Base-by-base conservation (phyloP, 2,888 invertebrate species). In the Cantharis rustica region DNA sequence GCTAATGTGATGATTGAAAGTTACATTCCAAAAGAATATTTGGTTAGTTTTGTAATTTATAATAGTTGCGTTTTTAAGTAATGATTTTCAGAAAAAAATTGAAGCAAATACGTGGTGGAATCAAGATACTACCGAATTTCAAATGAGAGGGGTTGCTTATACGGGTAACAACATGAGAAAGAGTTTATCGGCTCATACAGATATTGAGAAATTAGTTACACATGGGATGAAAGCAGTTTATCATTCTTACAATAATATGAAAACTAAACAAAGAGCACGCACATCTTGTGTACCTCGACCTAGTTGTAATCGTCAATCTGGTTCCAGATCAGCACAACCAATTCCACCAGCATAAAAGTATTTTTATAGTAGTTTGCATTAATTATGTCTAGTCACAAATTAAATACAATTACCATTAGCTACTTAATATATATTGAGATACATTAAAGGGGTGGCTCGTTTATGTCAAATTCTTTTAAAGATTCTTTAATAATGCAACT, bases 41-140 rank as follows among this genome's bases (percentile, higher is more conserved):
- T 97, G 91, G 96, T 95, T 87, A 82, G 82, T 82, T 69, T 75
- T 78, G 72, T 62, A 69, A 26, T 62, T 16, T 72, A 11, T 66
- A 61, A 69, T 31, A 73, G 15, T 16, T 69, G 16, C 61, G 68
- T 74, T 69, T 75, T 61, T 16, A 69, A 61, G 10, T 75, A 20
- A 15, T 79, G 80, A 80, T 79, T 85, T 85, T 1, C 86, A 96
- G 94, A 94, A 94, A 69, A 91, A 96, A 89, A 95, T 98, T 79
- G 96, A 97, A 85, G 92, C 94, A 84, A 96, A 98, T 86, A 95
- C 98, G 64, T 94, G 96, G 85, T 99, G 98, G 98, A 99, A 98
- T 89, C 98, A 98, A 88, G 98, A 99, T 85, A 96, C 98, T 31
- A 98, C 98, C 31, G 99, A 99, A 88, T 99, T 98, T 96, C 98